These are phyloP conservation scores for Dendroctonus ponderosae DNA, from an alignment of 1,140 invertebrate species.

Conservation along the genomic window DNA sequence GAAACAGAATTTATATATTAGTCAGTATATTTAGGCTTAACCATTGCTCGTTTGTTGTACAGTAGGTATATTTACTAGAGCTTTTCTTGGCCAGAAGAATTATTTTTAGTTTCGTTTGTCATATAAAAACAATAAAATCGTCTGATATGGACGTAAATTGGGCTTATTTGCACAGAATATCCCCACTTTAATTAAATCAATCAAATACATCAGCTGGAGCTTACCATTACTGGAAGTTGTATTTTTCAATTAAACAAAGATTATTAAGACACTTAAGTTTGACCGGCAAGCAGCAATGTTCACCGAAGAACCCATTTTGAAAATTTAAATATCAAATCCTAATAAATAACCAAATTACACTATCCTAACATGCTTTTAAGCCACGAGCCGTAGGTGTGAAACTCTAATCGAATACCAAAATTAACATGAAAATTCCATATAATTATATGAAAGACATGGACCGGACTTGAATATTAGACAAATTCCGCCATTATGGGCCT, in stretches of 20 bases:
- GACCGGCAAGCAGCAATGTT: no score
- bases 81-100: not conserved
- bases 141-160: no score
- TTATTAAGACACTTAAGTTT: no score
- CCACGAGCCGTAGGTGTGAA: constrained; percentile 12
- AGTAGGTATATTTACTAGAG: not conserved
- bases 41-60: not conserved
- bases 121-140: no score
- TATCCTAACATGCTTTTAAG: constrained; percentile 13
- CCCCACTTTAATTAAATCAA: no score
- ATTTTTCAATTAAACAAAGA: no score
- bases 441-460: constrained; percentile 17
- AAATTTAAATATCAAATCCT: no score
- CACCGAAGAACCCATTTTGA: no score
- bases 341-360: constrained; percentile 20
- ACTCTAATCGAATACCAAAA: constrained; percentile 8
- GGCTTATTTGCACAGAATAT: no score
- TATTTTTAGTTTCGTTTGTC: not conserved
- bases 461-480: constrained; percentile 9
- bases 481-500: constrained; percentile 18
- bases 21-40: not conserved
- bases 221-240: no score
- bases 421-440: constrained; percentile 25
- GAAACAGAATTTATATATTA: no score
- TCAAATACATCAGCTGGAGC: no score